Base-by-base conservation (phyloP, 2,113 vertebrate genomes). In the Nematolebias whitei region DNA sequence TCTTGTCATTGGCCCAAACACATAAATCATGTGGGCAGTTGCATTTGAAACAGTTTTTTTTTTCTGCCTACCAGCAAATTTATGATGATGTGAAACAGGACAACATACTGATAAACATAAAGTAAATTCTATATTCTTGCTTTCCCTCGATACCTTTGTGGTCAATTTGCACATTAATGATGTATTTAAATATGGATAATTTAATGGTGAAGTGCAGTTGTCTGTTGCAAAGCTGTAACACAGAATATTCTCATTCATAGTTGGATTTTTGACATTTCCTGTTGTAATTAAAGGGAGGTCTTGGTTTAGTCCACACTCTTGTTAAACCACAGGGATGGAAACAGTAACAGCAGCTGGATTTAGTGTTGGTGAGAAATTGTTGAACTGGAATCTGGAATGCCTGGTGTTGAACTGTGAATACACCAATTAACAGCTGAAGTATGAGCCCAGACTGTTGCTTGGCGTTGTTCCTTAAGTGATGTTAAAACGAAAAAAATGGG, bases 1-100 rank as follows among this genome's bases (percentile, higher is more conserved):
- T 70, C 40, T 55, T 65, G 38, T 43, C 39, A 61, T 54, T 51
- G 48, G 26, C 32, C 38, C 44, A 64, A 64, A 75, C 29, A 14
- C 38, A 70, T 52, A 68, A 66, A 53, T 14, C 14, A 47, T 65
- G 47, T 52, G 49, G 63, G 49, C 35, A 53, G 45, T 56, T 76
- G 24, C 41, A 39, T 35, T 32, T 12, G 40, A 72, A 65, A 59
- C 19, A 39, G 60, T 12, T 49, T 40, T 75, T 49, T 40, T 75
- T 29, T 38, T 35, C 58, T 29, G 50, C 20, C 58, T 10, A 6
- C 7, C 38, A 60, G 45, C 57, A 39, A 47, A 43, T 12, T 41
- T 50, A 49, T 55, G 16, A 45, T 58, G 16, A n/a, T 16, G 45
- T 65, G n/a, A 70, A 71, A 64, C 49, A 50, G 26, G 40, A 38